A percentile compares a stretch with the other conserved stretches of the same genome.
phyloP scores from a whole-genome alignment of 2,113 vertebrate genomes.

The Oxyura jamaicensis region DNA sequence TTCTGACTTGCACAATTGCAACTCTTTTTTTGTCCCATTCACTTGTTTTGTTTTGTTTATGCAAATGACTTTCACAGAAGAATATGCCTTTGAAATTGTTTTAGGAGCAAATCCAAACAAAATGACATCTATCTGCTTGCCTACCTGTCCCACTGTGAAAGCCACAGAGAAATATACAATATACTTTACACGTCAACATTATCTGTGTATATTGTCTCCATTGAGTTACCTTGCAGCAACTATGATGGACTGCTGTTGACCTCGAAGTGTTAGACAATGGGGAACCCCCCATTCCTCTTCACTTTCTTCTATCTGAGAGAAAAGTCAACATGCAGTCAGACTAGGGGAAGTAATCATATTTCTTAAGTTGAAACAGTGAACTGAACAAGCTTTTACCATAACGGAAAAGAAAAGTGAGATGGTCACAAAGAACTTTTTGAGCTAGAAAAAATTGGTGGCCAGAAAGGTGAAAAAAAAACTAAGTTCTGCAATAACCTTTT shows the following conservation, averaged over 20 bases:
- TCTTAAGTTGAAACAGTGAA: background rate
- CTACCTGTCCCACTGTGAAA: background rate
- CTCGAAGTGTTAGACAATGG: conserved; percentile 91
- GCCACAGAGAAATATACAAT: background rate
- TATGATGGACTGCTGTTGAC: conserved; percentile 90
- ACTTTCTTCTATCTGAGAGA: conserved; percentile 89
- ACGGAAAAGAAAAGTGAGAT: background rate
- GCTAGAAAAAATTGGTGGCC: background rate
- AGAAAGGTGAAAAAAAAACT: background rate
- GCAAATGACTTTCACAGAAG: background rate
- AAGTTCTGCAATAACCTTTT: background rate
- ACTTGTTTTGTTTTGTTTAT: background rate
- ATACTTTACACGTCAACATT: background rate
- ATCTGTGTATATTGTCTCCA: background rate
- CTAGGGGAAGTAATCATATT: background rate
- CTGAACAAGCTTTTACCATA: background rate
- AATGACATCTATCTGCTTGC: background rate
- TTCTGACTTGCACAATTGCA: background rate
- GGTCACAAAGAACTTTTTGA: background rate
- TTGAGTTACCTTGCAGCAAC: conserved; percentile 90
- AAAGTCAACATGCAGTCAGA: conserved; percentile 25
- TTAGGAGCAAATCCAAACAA: background rate
- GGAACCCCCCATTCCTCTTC: conserved; percentile 97
- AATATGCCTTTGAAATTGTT: background rate
- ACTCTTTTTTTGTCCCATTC: background rate